Evolutionary conservation across 2,113 vertebrate species (phyloP).

Genomic region (Bolborhynchus lineola): DNA sequence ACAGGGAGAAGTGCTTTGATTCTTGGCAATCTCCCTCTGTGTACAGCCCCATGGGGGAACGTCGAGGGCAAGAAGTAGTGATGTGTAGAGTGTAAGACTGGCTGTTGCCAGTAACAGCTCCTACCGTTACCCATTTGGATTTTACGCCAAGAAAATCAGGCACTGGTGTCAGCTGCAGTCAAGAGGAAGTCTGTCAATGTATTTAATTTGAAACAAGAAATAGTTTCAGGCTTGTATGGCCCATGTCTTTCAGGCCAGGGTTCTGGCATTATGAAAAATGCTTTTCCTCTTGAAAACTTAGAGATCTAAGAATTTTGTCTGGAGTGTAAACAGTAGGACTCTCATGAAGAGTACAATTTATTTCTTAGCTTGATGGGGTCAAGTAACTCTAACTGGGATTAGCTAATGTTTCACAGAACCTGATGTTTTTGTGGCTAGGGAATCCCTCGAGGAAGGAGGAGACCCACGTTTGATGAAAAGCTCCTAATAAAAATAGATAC

Average conservation of each 20-base stretch:
- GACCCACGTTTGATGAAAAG: constrained; percentile 72
- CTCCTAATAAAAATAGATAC: constrained; percentile 76
- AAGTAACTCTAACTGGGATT: constrained; percentile 70
- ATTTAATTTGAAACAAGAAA: constrained; percentile 32
- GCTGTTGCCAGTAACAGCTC: background rate
- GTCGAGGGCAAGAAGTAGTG: background rate
- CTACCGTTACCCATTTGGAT: background rate
- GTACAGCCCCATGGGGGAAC: background rate
- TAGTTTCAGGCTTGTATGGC: constrained; percentile 34
- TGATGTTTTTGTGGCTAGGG: constrained; percentile 68
- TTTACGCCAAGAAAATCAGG: background rate
- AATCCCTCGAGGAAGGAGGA: constrained; percentile 71
- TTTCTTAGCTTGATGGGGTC: constrained; percentile 69
- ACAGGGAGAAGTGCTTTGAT: background rate
- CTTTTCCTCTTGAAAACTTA: constrained; percentile 67
- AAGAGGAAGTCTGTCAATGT: background rate
- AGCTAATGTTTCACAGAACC: constrained; percentile 75
- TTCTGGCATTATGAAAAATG: constrained; percentile 56
- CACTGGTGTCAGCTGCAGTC: background rate
- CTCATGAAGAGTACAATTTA: constrained; percentile 69
- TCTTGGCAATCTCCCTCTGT: background rate
- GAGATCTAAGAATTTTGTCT: constrained; percentile 66
- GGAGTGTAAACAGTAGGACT: constrained; percentile 62
- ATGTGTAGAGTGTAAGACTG: background rate
- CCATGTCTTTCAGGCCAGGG: constrained; percentile 57